These are phyloP conservation scores for Pangasius krempfi DNA, from an alignment of 2,797 vertebrate genomes.

Conservation along the genomic window DNA sequence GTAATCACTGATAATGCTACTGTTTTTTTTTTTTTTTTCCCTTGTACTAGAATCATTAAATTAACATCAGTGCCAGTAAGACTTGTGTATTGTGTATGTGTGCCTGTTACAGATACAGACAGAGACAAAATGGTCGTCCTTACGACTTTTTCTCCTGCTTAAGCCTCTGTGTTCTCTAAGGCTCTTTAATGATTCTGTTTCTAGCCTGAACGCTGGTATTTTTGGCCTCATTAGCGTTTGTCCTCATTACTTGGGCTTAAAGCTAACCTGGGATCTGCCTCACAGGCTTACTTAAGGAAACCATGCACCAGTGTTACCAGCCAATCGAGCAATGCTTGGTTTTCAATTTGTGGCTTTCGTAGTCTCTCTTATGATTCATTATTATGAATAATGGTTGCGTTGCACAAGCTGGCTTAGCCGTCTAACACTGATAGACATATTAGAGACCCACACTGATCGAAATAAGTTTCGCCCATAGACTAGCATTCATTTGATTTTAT, in stretches of 20 bases:
- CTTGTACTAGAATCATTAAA: not conserved
- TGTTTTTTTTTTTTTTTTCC: not conserved
- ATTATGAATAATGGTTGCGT: too few species aligned
- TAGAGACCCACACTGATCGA: too few species aligned
- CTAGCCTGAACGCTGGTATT: conserved; percentile 66
- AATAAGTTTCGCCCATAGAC: not conserved
- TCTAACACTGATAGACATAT: not conserved
- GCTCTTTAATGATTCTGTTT: conserved; percentile 76
- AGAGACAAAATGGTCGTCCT: conserved; percentile 59
- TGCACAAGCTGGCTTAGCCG: not conserved
- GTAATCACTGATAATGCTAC: not conserved
- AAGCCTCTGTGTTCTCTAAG: conserved; percentile 75
- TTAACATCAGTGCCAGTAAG: not conserved
- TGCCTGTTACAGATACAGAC: not conserved
- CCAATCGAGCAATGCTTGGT: not conserved
- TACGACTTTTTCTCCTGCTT: conserved; percentile 72
- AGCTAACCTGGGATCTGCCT: conserved; percentile 27
- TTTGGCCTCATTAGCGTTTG: conserved; percentile 64
- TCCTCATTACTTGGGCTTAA: conserved; percentile 55
- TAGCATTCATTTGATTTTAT: not conserved
- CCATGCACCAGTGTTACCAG: not conserved
- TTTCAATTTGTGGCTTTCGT: not conserved
- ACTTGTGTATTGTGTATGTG: not conserved
- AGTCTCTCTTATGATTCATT: not conserved
- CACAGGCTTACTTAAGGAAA: not conserved